phyloP scores from a whole-genome alignment of 2,113 vertebrate genomes.

The Channa maculata region DNA sequence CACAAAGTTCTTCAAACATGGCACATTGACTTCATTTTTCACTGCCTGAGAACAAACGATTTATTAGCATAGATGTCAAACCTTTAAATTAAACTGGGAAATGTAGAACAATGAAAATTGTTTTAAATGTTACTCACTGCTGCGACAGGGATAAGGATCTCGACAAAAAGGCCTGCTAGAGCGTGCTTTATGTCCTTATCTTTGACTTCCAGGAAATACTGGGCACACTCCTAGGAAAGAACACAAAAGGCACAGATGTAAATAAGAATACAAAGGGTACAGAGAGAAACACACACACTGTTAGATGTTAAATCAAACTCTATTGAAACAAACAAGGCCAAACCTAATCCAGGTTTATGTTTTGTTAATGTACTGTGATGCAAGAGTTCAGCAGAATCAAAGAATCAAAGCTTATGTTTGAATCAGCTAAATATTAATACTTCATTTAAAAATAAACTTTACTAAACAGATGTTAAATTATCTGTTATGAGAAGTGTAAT shows the following conservation, averaged over 20 bases:
- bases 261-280: not conserved
- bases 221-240: conserved; percentile 92
- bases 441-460: not conserved
- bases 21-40: conserved; percentile 99
- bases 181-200: conserved; percentile 99
- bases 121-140: conserved; percentile 88
- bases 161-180: conserved; percentile 97
- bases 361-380: not conserved
- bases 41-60: conserved; percentile 88
- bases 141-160: conserved; percentile 98
- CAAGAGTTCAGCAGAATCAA: not conserved
- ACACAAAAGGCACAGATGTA: conserved; percentile 8
- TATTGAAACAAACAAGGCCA: not conserved
- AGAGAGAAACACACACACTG: not conserved
- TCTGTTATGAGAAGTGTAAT: not conserved
- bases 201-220: conserved; percentile 99
- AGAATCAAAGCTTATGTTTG: not conserved
- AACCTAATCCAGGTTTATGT: not conserved
- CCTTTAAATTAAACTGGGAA: not conserved
- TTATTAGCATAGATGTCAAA: not conserved
- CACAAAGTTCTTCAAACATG: conserved; percentile 99
- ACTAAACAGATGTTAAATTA: not conserved
- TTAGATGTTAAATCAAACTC: not conserved
- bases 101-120: not conserved
- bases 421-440: not conserved